Conservation (phyloP, 2,113 vertebrate genomes). For the Coracopsis vasa region DNA sequence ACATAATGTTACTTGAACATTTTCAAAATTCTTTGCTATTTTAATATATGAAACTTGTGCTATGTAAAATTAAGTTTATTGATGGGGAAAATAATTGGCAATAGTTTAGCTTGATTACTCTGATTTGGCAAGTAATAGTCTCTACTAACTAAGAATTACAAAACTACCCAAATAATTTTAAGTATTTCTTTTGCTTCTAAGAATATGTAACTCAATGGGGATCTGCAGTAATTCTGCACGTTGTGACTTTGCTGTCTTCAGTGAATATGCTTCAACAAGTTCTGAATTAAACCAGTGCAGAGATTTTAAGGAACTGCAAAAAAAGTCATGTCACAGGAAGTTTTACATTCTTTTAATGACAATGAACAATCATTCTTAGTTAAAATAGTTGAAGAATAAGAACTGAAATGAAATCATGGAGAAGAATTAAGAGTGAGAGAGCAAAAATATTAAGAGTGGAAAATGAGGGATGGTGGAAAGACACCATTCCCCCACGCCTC, state of each 20-base stretch:
- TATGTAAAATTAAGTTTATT: neutral
- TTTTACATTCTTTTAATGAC: neutral
- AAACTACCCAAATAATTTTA: neutral
- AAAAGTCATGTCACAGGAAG: neutral
- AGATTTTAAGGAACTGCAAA: neutral
- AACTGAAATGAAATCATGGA: neutral
- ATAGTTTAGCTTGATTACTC: neutral
- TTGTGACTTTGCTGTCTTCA: neutral
- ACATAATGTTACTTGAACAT: neutral
- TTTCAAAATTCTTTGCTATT: neutral
- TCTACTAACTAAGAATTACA: neutral
- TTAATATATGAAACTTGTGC: neutral
- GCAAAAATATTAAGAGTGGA: neutral
- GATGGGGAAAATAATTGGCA: neutral
- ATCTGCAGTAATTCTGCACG: neutral
- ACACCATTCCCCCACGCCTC: accelerated
- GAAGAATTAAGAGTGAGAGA: neutral
- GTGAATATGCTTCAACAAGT: neutral
- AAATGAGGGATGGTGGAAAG: neutral
- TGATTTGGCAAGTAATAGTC: neutral
- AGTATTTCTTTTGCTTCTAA: neutral
- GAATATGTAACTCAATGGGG: neutral
- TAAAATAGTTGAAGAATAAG: neutral
- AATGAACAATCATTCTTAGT: neutral
- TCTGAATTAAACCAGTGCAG: neutral